Evolutionary conservation across 2,113 vertebrate genomes (phyloP).

Genomic region (Parus major): DNA sequence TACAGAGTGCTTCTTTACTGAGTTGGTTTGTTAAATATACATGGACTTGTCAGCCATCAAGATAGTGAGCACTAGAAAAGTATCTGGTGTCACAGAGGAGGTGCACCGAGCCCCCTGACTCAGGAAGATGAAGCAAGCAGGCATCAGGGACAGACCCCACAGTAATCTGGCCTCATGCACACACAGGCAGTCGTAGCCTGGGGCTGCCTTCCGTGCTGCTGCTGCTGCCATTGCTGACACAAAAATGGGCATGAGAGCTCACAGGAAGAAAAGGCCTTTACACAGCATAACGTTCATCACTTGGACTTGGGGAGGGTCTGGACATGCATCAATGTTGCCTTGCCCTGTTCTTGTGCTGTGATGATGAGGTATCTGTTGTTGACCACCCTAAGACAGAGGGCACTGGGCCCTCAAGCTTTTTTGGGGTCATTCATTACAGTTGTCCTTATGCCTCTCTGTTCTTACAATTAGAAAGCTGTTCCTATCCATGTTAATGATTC

Average conservation of each 20-base stretch:
- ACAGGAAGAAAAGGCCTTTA: neutral
- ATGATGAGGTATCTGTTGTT: neutral
- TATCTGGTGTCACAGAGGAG: neutral
- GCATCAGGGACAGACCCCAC: too few relatives aligned
- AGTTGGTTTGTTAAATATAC: neutral
- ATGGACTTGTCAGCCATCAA: neutral
- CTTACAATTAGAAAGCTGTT: neutral
- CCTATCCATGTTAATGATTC: neutral
- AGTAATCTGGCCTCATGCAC: neutral
- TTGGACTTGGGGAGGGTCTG: neutral
- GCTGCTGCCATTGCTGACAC: neutral
- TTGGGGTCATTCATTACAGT: neutral
- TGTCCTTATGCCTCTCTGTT: neutral
- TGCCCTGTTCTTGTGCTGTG: neutral
- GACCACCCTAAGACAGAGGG: fast-evolving
- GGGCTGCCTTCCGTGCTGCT: fast-evolving
- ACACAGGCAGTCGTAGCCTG: fast-evolving
- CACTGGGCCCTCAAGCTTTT: neutral
- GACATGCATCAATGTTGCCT: fast-evolving
- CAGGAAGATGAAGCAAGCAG: neutral
- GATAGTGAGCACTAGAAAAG: neutral
- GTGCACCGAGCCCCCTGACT: neutral
- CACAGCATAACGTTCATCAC: fast-evolving
- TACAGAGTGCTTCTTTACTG: neutral
- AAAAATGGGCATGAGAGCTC: fast-evolving